phyloP scores from a whole-genome alignment of 2,113 vertebrate genomes.

The Sprattus sprattus region DNA sequence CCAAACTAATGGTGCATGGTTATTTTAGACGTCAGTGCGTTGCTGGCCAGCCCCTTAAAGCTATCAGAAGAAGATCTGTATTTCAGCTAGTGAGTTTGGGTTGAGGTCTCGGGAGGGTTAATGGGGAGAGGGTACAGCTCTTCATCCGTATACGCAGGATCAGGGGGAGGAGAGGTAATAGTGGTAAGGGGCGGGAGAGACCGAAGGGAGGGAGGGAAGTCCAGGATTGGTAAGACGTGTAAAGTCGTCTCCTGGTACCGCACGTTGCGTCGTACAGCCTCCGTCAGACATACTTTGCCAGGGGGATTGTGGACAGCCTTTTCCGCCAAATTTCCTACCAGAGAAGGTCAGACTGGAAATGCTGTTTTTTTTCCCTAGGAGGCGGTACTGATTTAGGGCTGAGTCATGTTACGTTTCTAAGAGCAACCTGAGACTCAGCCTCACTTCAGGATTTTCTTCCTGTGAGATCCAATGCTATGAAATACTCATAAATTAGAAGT shows the following conservation, averaged over 20 bases:
- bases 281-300: conserved; percentile 44
- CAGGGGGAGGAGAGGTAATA: conserved; percentile 25
- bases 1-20: background rate
- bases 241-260: conserved; percentile 65
- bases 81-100: background rate
- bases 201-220: conserved; percentile 29
- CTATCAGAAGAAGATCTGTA: background rate
- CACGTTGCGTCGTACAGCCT: conserved; percentile 50
- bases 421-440: conserved; percentile 4
- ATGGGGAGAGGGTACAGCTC: conserved; percentile 45
- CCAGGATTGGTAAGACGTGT: conserved; percentile 53
- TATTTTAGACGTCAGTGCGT: background rate
- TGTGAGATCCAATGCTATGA: background rate
- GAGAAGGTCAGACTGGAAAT: conserved; percentile 44
- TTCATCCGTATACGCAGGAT: conserved; percentile 39
- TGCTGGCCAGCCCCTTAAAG: background rate
- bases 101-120: conserved; percentile 43
- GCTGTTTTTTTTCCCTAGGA: conserved; percentile 46
- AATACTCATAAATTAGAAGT: background rate
- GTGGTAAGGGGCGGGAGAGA: conserved; percentile 47
- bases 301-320: conserved; percentile 51
- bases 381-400: conserved; percentile 26
- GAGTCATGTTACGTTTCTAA: conserved; percentile 27
- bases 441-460: background rate
- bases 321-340: conserved; percentile 50